A percentile compares a stretch with the other conserved stretches of the same genome.
Conservation (phyloP, 1,140 invertebrate genomes). For the Bathynomus jamesi region DNA sequence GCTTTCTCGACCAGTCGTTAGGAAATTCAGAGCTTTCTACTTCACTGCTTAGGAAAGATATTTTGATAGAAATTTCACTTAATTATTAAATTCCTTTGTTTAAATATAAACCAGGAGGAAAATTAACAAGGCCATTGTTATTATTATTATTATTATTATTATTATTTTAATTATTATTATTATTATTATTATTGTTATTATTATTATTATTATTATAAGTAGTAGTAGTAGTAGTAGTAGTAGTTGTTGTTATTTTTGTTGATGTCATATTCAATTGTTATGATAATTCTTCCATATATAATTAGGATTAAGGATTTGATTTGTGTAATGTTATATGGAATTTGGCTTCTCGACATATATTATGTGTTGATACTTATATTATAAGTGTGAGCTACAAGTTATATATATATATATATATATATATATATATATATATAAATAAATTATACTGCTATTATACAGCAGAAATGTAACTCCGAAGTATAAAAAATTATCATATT, state of each 20-base stretch:
- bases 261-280: background rate
- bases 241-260: background rate
- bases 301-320: background rate
- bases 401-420: constrained; percentile 12
- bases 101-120: background rate
- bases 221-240: background rate
- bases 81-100: too few species aligned
- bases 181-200: constrained; percentile 1
- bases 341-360: too few species aligned
- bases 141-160: constrained; percentile 7
- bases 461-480: background rate
- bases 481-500: too few species aligned
- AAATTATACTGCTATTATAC: background rate
- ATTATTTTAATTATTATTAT: background rate
- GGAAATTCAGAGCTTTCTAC: too few species aligned
- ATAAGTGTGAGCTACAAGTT: too few species aligned
- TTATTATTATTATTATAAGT: background rate
- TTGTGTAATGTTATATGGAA: too few species aligned
- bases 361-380: too few species aligned
- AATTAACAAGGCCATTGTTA: background rate
- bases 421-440: constrained; percentile 11
- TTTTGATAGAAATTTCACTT: too few species aligned
- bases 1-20: too few species aligned
- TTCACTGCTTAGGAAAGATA: too few species aligned
- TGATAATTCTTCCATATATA: background rate